Conservation (phyloP, 2,888 invertebrate genomes). For the Drosophila tanythrix region DNA sequence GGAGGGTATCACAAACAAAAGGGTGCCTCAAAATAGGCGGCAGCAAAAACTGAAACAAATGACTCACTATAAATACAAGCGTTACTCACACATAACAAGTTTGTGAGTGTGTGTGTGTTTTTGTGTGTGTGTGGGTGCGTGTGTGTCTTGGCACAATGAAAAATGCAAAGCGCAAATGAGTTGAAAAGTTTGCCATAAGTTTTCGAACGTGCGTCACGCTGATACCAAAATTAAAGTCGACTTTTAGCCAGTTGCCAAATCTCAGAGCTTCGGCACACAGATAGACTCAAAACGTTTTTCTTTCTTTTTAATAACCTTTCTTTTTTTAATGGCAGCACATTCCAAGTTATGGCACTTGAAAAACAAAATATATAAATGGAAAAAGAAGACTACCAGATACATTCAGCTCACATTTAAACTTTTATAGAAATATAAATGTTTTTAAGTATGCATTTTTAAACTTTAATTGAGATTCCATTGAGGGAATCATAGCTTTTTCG, state of each 20-base stretch:
- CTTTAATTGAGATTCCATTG: not conserved
- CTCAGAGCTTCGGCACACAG: constrained; percentile 52
- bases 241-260: constrained; percentile 62
- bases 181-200: constrained; percentile 78
- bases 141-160: constrained; percentile 55
- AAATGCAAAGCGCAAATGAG: constrained; percentile 78
- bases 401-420: not conserved
- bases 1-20: constrained; percentile 15
- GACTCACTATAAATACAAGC: constrained; percentile 68
- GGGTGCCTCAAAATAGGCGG: constrained; percentile 38
- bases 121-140: constrained; percentile 29
- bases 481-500: not conserved
- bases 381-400: constrained; percentile 1
- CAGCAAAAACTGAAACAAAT: constrained; percentile 71
- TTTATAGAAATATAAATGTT: not conserved
- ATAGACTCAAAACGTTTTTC: constrained; percentile 27
- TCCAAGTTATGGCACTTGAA: constrained; percentile 31
- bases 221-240: constrained; percentile 63
- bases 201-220: constrained; percentile 48
- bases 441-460: not conserved
- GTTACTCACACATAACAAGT: constrained; percentile 9
- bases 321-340: not conserved
- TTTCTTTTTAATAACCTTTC: not conserved
- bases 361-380: constrained; percentile 16
- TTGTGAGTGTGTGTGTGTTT: constrained; percentile 7